phyloP scores from a whole-genome alignment of 2,113 vertebrate genomes.

The Diadophis punctatus region DNA sequence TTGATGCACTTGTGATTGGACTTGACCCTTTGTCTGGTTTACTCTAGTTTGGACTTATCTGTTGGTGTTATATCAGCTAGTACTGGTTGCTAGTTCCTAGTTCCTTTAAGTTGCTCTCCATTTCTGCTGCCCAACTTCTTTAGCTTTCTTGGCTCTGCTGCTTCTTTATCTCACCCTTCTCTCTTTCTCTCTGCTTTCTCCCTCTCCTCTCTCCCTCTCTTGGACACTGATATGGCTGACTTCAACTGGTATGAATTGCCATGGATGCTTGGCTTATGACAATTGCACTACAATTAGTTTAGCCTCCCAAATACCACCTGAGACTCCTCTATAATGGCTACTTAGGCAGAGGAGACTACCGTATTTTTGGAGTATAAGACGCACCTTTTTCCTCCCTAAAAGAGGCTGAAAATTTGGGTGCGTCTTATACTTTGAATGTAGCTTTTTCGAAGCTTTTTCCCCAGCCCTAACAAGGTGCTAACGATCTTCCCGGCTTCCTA shows the following conservation, averaged over 20 bases:
- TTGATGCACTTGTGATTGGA: neutral
- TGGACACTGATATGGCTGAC: neutral
- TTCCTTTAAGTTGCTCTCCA: neutral
- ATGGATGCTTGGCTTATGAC: neutral
- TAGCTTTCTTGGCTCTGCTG: neutral
- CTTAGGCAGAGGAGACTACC: neutral
- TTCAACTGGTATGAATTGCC: neutral
- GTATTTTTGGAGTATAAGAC: too few relatives aligned
- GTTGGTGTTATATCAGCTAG: neutral
- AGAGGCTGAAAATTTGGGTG: too few relatives aligned
- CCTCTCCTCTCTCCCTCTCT: neutral
- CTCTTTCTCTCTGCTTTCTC: neutral
- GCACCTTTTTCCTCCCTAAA: too few relatives aligned
- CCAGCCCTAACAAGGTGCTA: too few relatives aligned
- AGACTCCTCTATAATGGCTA: neutral
- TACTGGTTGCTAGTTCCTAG: neutral
- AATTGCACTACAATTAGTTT: neutral
- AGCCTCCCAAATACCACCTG: neutral
- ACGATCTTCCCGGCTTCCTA: too few relatives aligned
- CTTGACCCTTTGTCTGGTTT: neutral
- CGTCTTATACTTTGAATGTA: too few relatives aligned
- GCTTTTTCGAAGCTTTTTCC: too few relatives aligned
- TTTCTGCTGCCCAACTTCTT: neutral
- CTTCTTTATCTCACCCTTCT: neutral
- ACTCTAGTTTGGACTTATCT: neutral